phyloP scores from a whole-genome alignment of 2,797 vertebrate genomes.

The Myotis myotis region DNA sequence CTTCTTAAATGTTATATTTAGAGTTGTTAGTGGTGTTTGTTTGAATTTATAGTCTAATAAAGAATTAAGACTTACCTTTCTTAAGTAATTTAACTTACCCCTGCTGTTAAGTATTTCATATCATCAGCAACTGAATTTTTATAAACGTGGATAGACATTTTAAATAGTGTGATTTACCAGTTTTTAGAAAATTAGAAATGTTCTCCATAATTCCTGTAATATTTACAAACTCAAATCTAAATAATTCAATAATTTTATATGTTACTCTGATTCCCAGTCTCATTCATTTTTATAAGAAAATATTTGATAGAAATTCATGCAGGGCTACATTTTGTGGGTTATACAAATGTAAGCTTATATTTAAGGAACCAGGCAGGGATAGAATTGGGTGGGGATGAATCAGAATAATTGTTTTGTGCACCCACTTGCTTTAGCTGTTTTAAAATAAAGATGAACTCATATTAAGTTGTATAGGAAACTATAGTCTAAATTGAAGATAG shows the following conservation, averaged over 20 bases:
- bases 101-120: background rate
- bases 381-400: background rate
- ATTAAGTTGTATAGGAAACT: background rate
- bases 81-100: background rate
- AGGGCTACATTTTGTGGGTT: background rate
- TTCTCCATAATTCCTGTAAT: background rate
- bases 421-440: background rate
- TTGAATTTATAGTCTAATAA: conserved; percentile 34
- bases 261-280: background rate
- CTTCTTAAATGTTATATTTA: background rate
- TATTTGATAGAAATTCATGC: background rate
- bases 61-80: background rate
- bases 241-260: background rate
- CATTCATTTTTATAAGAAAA: conserved; percentile 24
- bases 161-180: background rate
- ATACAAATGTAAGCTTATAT: background rate
- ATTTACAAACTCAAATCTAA: conserved; percentile 28
- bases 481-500: background rate
- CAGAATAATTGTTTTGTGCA: background rate
- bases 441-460: conserved; percentile 15
- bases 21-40: background rate
- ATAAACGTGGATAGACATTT: background rate
- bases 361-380: background rate
- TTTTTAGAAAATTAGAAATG: conserved; percentile 20
- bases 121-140: background rate